Evolutionary conservation across 2,888 invertebrate genomes (phyloP).

Genomic region (Biston betularia): DNA sequence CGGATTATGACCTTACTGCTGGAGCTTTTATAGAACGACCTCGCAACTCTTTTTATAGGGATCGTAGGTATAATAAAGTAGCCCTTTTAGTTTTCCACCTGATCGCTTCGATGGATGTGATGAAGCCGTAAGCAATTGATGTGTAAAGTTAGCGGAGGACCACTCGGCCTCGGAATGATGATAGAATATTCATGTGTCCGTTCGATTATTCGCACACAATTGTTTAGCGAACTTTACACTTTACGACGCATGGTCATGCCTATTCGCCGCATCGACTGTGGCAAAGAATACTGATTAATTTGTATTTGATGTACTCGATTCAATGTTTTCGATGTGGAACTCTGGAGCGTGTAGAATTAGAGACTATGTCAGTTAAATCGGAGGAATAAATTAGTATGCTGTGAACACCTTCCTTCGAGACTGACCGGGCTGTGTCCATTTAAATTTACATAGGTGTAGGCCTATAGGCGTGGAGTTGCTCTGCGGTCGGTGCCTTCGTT

Average conservation of each 20-base stretch:
- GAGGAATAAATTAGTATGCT: slow-evolving; percentile 76
- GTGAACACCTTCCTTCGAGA: slow-evolving; percentile 62
- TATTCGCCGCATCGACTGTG: slow-evolving; percentile 63
- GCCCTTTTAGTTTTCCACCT: slow-evolving; percentile 74
- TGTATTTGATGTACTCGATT: slow-evolving; percentile 48
- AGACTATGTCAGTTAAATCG: slow-evolving; percentile 58
- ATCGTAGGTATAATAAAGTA: slow-evolving; percentile 51
- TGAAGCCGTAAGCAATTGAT: slow-evolving; percentile 54
- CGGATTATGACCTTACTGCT: not conserved
- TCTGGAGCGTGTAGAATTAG: slow-evolving; percentile 38
- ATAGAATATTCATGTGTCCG: slow-evolving; percentile 41
- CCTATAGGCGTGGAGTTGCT: slow-evolving; percentile 39
- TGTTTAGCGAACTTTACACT: slow-evolving; percentile 71
- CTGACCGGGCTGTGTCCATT: slow-evolving; percentile 69
- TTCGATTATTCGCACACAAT: slow-evolving; percentile 60
- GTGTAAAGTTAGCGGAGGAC: slow-evolving; percentile 52
- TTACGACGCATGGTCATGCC: slow-evolving; percentile 67
- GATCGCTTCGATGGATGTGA: slow-evolving; percentile 61
- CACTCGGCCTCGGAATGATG: slow-evolving; percentile 35
- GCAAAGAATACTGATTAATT: slow-evolving; percentile 73
- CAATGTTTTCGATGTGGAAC: slow-evolving; percentile 39
- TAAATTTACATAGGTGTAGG: slow-evolving; percentile 65
- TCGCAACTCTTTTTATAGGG: slow-evolving; percentile 54
- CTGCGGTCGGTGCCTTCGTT: slow-evolving; percentile 43
- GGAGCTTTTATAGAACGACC: slow-evolving; percentile 31